These are phyloP conservation scores for Serrognathus titanus DNA, from an alignment of 2,888 invertebrate species.

Conservation along the genomic window DNA sequence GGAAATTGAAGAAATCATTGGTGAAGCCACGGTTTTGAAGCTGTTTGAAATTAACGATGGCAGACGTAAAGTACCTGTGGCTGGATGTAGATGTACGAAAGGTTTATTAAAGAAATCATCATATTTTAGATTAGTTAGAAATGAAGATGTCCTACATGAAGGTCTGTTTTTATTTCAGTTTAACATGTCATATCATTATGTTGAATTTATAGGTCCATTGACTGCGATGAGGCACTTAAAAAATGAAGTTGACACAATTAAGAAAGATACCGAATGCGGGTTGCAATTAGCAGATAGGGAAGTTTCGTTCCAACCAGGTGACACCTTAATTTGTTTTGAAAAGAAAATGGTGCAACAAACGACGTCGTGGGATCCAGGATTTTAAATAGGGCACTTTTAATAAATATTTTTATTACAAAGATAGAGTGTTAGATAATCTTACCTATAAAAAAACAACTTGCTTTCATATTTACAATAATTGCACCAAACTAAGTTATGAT, in stretches of 20 bases:
- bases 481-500: slow-evolving; percentile 5
- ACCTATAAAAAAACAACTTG: background rate
- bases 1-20: slow-evolving; percentile 72
- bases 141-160: slow-evolving; percentile 62
- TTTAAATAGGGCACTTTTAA: slow-evolving; percentile 50
- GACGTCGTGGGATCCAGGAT: slow-evolving; percentile 85
- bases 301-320: slow-evolving; percentile 68
- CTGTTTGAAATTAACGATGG: slow-evolving; percentile 78
- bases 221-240: slow-evolving; percentile 86
- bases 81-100: slow-evolving; percentile 81
- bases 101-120: slow-evolving; percentile 70
- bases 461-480: slow-evolving; percentile 6
- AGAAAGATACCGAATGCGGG: slow-evolving; percentile 86
- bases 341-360: slow-evolving; percentile 60
- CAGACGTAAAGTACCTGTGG: slow-evolving; percentile 77
- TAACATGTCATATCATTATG: background rate
- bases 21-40: slow-evolving; percentile 82
- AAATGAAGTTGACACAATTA: slow-evolving; percentile 78
- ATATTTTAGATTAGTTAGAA: slow-evolving; percentile 65
- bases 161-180: slow-evolving; percentile 52
- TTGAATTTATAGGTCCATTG: slow-evolving; percentile 54
- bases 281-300: slow-evolving; percentile 66
- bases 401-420: background rate
- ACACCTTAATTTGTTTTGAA: slow-evolving; percentile 74
- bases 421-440: background rate